phyloP scores from a whole-genome alignment of 1,140 invertebrate species.

The Trichonephila inaurata region DNA sequence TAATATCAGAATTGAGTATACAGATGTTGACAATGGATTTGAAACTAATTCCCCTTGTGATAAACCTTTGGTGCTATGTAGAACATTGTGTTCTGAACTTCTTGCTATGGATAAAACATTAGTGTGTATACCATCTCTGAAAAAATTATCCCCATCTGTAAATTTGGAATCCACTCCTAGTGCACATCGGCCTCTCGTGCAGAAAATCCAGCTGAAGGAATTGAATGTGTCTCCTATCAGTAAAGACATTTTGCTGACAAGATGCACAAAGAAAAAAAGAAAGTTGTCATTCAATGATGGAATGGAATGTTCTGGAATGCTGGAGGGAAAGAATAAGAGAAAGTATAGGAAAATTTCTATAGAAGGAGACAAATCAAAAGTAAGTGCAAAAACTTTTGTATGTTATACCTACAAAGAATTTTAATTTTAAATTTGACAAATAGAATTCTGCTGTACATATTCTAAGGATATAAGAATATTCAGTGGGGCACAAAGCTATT shows the following conservation, averaged over 20 bases:
- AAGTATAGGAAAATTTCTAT: neutral
- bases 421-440: too few species aligned
- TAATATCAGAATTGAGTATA: neutral
- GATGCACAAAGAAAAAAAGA: constrained; percentile 18
- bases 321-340: neutral
- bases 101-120: neutral
- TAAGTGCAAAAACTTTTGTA: too few species aligned
- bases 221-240: constrained; percentile 57
- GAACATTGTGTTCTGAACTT: neutral
- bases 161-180: constrained; percentile 55
- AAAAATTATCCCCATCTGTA: neutral
- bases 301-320: neutral
- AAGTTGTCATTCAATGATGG: neutral
- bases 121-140: neutral
- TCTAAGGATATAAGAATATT: too few species aligned
- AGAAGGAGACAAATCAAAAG: too few species aligned
- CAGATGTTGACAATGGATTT: neutral
- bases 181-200: neutral
- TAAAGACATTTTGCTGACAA: constrained; percentile 38
- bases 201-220: neutral
- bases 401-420: too few species aligned
- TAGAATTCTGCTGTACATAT: too few species aligned
- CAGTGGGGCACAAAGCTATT: neutral
- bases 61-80: neutral
- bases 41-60: neutral